Conservation (phyloP, 2,113 vertebrate genomes). For the Thymallus thymallus region DNA sequence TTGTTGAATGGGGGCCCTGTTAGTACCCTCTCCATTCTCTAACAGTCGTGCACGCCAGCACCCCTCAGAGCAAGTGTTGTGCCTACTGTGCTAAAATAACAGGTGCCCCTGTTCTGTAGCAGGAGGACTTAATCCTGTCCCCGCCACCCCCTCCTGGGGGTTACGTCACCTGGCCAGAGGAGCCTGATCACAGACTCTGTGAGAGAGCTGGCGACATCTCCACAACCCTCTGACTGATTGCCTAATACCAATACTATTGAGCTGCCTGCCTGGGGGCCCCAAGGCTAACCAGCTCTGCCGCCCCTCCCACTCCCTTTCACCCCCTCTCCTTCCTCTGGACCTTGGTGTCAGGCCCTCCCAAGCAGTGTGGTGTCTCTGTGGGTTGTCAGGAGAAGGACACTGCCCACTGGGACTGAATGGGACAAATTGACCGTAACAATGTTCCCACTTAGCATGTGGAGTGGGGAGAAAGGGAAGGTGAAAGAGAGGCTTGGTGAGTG, state of each 20-base stretch:
- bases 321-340: slow-evolving; percentile 36
- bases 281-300: neutral
- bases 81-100: slow-evolving; percentile 63
- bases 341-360: slow-evolving; percentile 71
- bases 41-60: slow-evolving; percentile 61
- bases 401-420: slow-evolving; percentile 78
- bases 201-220: neutral
- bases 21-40: slow-evolving; percentile 38
- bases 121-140: slow-evolving; percentile 40
- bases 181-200: neutral
- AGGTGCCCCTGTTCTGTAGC: slow-evolving; percentile 61
- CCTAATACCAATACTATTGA: too few relatives aligned
- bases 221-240: slow-evolving; percentile 27
- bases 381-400: slow-evolving; percentile 67
- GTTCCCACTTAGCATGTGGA: slow-evolving; percentile 77
- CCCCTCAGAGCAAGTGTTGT: slow-evolving; percentile 64
- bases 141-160: slow-evolving; percentile 36
- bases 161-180: slow-evolving; percentile 48
- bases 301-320: neutral
- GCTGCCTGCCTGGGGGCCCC: neutral
- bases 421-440: slow-evolving; percentile 80
- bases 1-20: slow-evolving; percentile 61
- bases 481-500: slow-evolving; percentile 62
- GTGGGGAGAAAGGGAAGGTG: slow-evolving; percentile 67
- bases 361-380: slow-evolving; percentile 68